These are phyloP conservation scores for Aspiorhynchus laticeps DNA, from an alignment of 2,113 vertebrate genomes.

Conservation along the genomic window DNA sequence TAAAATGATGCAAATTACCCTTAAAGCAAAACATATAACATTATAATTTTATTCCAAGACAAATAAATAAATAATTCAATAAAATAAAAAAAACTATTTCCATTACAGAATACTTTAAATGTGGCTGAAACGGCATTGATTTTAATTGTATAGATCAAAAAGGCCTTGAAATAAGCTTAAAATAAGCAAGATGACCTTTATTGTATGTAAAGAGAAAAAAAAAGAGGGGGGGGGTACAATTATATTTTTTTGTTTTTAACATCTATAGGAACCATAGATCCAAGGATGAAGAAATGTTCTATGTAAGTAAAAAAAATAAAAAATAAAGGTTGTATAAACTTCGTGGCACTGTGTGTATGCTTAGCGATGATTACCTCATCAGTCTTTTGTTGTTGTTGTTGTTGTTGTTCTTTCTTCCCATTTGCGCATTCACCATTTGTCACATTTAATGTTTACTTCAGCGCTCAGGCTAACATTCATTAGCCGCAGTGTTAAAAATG, in stretches of 20 bases:
- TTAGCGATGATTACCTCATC: conserved; percentile 29
- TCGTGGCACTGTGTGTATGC: not conserved
- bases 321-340: not conserved
- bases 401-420: not conserved
- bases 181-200: no score
- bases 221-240: no score
- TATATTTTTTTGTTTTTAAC: no score
- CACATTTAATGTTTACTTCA: conserved; percentile 17
- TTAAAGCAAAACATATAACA: not conserved
- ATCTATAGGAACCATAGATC: not conserved
- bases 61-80: no score
- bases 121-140: no score
- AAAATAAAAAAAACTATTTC: no score
- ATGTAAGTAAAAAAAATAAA: not conserved
- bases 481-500: conserved; percentile 43
- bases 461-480: conserved; percentile 41
- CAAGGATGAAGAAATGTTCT: not conserved
- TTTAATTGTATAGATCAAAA: no score
- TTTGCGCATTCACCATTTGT: not conserved
- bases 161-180: no score
- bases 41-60: no score
- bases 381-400: conserved; percentile 35
- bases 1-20: not conserved
- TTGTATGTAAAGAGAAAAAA: no score
- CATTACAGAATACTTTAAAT: no score